Conservation (phyloP, 2,113 vertebrate species). For the Heterochromis multidens region DNA sequence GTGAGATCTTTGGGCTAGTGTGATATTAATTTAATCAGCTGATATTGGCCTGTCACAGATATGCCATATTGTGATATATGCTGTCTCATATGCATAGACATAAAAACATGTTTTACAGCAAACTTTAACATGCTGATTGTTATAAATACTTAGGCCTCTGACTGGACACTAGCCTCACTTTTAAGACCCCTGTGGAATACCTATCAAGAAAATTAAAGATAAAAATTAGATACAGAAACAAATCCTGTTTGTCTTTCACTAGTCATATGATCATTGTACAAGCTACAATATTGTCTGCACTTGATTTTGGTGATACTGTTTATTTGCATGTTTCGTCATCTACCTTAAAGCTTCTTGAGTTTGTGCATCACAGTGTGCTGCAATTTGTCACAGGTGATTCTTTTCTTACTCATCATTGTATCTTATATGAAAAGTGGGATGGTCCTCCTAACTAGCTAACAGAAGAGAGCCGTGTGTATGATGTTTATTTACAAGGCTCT, state of each 20-base stretch:
- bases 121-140: background rate
- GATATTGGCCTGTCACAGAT: no score
- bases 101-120: background rate
- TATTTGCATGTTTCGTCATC: background rate
- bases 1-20: no score
- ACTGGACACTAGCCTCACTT: no score
- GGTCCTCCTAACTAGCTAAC: background rate
- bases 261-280: background rate
- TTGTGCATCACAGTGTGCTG: background rate
- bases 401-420: background rate
- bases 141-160: no score
- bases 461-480: background rate
- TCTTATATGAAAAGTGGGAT: background rate
- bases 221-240: background rate
- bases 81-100: no score
- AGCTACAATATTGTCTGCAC: background rate
- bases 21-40: no score
- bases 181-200: no score
- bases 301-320: background rate
- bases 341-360: background rate
- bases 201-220: background rate
- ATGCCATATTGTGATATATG: no score
- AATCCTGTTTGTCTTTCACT: background rate
- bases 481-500: background rate
- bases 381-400: background rate